These are phyloP conservation scores for Druon quercuslanigerum DNA, from an alignment of 1,140 invertebrate species.

Conservation along the genomic window DNA sequence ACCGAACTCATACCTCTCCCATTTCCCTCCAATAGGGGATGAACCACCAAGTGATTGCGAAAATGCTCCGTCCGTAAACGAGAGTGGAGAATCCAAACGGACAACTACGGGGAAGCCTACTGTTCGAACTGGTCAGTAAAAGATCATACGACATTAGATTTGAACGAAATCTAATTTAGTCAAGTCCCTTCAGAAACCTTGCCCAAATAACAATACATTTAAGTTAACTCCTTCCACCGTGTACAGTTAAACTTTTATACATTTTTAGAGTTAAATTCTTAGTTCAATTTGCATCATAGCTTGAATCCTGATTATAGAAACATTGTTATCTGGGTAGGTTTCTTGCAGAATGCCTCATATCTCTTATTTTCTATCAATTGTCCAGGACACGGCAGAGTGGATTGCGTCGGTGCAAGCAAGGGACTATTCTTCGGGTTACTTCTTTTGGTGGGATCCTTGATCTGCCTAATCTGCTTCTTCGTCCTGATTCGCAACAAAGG, in stretches of 20 bases:
- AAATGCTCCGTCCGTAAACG: constrained; percentile 15
- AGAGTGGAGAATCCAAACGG: constrained; percentile 20
- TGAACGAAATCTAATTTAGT: constrained; percentile 8
- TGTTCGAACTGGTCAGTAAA: constrained; percentile 25
- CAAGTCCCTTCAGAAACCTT: constrained; percentile 9
- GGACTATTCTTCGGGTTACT: constrained; percentile 95
- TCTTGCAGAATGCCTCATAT: background rate
- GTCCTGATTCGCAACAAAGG: constrained; percentile 90
- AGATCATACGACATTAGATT: background rate
- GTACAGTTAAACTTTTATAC: too few species aligned
- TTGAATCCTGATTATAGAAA: background rate
- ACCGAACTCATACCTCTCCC: constrained; percentile 9
- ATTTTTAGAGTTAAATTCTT: too few species aligned
- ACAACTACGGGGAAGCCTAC: constrained; percentile 26
- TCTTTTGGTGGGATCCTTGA: constrained; percentile 91
- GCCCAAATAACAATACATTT: constrained; percentile 13
- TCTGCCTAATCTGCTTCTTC: constrained; percentile 96
- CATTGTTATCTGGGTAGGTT: constrained; percentile 20
- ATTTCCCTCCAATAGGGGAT: constrained; percentile 18
- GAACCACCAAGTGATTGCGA: constrained; percentile 25
- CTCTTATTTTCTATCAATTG: constrained; percentile 19
- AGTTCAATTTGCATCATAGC: background rate
- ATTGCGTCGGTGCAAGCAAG: constrained; percentile 94
- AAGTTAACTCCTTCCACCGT: background rate
- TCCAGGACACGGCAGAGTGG: constrained; percentile 86